phyloP scores from a whole-genome alignment of 2,888 invertebrate species.

The Amblyjoppa fuscipennis region DNA sequence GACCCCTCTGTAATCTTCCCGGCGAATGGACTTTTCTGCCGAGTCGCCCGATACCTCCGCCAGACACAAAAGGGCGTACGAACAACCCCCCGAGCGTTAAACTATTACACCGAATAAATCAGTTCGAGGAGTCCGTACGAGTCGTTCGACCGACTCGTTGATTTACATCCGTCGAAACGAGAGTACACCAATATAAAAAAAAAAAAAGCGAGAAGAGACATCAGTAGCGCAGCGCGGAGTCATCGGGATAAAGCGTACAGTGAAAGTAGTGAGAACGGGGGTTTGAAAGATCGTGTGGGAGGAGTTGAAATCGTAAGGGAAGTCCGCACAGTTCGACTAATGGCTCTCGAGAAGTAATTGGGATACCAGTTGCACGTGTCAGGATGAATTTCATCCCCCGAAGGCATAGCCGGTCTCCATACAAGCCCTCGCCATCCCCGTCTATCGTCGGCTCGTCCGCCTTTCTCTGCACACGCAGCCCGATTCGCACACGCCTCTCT shows the following conservation, averaged over 20 bases:
- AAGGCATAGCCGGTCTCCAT: constrained; percentile 55
- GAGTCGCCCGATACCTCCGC: not conserved
- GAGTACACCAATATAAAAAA: constrained; percentile 11
- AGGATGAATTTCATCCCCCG: constrained; percentile 75
- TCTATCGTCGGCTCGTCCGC: constrained; percentile 10
- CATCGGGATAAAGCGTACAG: constrained; percentile 13
- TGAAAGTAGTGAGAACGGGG: constrained; percentile 42
- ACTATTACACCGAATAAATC: constrained; percentile 1
- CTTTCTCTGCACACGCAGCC: constrained; percentile 10
- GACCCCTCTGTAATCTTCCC: constrained; percentile 12
- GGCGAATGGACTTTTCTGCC: not conserved
- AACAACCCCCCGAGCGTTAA: not conserved
- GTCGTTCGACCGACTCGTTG: not conserved
- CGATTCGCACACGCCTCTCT: constrained; percentile 28
- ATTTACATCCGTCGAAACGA: constrained; percentile 12
- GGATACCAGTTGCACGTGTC: constrained; percentile 80
- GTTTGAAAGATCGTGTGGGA: constrained; percentile 52
- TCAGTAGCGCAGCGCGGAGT: constrained; percentile 30
- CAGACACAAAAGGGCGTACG: constrained; percentile 10
- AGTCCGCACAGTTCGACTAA: constrained; percentile 69
- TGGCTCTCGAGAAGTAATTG: constrained; percentile 77
- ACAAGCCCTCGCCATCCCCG: constrained; percentile 17
- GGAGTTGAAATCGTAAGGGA: constrained; percentile 66
- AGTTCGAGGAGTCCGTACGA: not conserved
- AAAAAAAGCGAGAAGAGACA: constrained; percentile 19